These are phyloP conservation scores for Pseudanteris insignis DNA, from an alignment of 2,888 invertebrate species.

Conservation along the genomic window DNA sequence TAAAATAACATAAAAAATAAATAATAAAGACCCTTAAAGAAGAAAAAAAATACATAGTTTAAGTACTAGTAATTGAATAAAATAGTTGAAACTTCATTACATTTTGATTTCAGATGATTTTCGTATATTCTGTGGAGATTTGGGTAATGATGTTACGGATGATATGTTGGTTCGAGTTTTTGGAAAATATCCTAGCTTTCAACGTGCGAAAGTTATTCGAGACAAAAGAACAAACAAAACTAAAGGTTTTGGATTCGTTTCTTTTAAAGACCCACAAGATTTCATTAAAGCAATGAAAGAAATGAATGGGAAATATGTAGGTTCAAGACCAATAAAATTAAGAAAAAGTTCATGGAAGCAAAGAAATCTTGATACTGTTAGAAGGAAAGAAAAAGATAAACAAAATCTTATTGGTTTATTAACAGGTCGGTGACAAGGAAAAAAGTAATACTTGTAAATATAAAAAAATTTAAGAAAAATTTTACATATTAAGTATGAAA, in stretches of 20 bases:
- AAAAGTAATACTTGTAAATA: slow-evolving; percentile 10
- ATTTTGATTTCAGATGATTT: slow-evolving; percentile 92
- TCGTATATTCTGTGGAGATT: slow-evolving; percentile 98
- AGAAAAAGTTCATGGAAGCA: slow-evolving; percentile 97
- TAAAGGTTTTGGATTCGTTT: slow-evolving; percentile 98
- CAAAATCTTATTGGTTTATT: slow-evolving; percentile 80
- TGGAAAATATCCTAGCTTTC: slow-evolving; percentile 91
- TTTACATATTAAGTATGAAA: too few species aligned
- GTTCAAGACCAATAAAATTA: slow-evolving; percentile 97
- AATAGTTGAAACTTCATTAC: too few species aligned
- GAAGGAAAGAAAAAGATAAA: slow-evolving; percentile 96
- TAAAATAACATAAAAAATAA: too few species aligned
- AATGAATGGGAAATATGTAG: slow-evolving; percentile 99
- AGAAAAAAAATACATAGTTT: too few species aligned
- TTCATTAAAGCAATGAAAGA: slow-evolving; percentile 99
- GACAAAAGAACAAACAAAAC: slow-evolving; percentile 98
- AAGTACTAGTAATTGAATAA: background rate
- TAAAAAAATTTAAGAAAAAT: slow-evolving; percentile 1
- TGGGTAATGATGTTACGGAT: slow-evolving; percentile 99
- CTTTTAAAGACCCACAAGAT: slow-evolving; percentile 96
- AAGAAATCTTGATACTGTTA: slow-evolving; percentile 89
- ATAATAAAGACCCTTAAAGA: too few species aligned
- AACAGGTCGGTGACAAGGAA: slow-evolving; percentile 53
- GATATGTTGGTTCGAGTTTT: slow-evolving; percentile 96
- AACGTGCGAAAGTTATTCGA: slow-evolving; percentile 92